Conservation (phyloP, 2,113 vertebrate species). For the Perccottus glenii region DNA sequence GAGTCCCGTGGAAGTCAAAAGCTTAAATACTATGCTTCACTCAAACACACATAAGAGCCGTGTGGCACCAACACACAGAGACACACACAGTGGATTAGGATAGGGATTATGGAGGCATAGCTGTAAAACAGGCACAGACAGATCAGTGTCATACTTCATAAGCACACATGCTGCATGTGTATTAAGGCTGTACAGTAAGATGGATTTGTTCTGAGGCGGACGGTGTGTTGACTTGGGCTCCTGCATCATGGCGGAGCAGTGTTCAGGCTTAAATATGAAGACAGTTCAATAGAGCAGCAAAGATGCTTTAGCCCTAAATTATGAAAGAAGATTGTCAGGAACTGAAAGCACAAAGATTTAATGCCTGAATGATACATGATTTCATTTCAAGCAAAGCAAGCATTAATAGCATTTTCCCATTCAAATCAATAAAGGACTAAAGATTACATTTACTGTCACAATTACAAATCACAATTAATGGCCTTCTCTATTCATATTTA, state of each 20-base stretch:
- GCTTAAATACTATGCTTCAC: conserved; percentile 54
- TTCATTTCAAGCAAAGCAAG: neutral
- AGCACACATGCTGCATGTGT: conserved; percentile 40
- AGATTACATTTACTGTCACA: no score
- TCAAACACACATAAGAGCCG: conserved; percentile 39
- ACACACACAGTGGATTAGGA: conserved; percentile 64
- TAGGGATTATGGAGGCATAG: conserved; percentile 65
- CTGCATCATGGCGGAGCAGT: conserved; percentile 25
- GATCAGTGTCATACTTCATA: conserved; percentile 66
- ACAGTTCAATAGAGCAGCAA: conserved; percentile 28
- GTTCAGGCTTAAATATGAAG: conserved; percentile 27
- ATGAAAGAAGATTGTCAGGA: conserved; percentile 18
- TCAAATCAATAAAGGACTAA: neutral
- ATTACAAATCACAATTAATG: no score
- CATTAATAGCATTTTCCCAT: neutral
- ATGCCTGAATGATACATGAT: conserved; percentile 1
- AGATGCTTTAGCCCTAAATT: conserved; percentile 47
- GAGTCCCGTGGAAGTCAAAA: conserved; percentile 51
- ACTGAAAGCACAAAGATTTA: conserved; percentile 41
- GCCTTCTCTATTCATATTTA: neutral
- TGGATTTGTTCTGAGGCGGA: conserved; percentile 52
- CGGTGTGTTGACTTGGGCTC: conserved; percentile 34
- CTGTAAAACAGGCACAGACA: conserved; percentile 68
- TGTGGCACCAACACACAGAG: conserved; percentile 20
- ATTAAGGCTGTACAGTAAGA: conserved; percentile 43